Conservation (phyloP, 1,140 invertebrate genomes). For the Pseudomyrmex cubaensis region DNA sequence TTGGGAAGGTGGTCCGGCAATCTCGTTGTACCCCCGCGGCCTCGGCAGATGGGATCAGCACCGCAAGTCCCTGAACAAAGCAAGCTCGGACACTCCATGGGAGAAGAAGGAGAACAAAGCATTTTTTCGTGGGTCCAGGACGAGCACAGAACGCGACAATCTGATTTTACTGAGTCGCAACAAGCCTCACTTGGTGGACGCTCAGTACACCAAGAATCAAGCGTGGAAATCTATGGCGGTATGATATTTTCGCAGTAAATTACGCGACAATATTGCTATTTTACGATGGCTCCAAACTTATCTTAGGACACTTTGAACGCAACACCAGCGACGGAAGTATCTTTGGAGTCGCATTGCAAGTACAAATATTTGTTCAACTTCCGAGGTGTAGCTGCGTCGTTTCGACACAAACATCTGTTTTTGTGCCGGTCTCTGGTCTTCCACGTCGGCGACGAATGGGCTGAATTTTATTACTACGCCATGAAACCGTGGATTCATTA, state of each 20-base stretch:
- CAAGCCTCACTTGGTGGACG: constrained; percentile 93
- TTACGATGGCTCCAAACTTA: constrained; percentile 25
- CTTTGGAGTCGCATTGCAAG: constrained; percentile 96
- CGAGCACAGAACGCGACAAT: constrained; percentile 95
- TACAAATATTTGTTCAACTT: constrained; percentile 99
- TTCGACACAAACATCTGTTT: constrained; percentile 98
- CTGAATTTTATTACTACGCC: constrained; percentile 97
- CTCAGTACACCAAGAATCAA: constrained; percentile 98
- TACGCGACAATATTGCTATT: not conserved
- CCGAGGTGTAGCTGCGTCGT: constrained; percentile 98
- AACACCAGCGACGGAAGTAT: constrained; percentile 93
- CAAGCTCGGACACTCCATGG: constrained; percentile 90
- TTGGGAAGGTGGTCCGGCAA: constrained; percentile 98
- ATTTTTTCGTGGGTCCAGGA: constrained; percentile 98
- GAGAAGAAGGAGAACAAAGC: constrained; percentile 90
- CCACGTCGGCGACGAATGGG: constrained; percentile 97
- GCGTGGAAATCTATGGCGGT: constrained; percentile 97
- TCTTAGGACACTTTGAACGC: constrained; percentile 93
- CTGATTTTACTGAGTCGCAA: constrained; percentile 94
- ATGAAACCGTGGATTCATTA: constrained; percentile 99
- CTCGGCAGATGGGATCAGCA: constrained; percentile 97
- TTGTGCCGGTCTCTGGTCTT: constrained; percentile 97
- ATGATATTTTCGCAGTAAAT: constrained; percentile 56
- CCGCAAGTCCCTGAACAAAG: constrained; percentile 89
- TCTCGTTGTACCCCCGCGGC: constrained; percentile 95